Evolutionary conservation across 2,888 invertebrate genomes (phyloP), one percentile per base, ranked within the genome.

Genomic region (Philopedon plagiatum): DNA sequence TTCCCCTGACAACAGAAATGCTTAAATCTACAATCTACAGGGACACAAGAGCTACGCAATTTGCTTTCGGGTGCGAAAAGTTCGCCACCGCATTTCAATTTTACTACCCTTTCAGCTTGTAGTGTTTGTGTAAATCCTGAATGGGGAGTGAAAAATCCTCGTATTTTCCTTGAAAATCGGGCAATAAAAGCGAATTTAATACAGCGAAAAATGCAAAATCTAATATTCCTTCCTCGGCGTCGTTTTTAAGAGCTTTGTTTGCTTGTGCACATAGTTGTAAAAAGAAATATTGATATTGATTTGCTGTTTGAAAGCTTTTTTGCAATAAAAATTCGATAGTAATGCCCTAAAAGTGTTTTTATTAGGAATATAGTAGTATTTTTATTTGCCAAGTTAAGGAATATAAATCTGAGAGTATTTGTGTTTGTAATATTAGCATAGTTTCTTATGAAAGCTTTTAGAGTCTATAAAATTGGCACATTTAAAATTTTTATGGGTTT

Each of bases 141-240:
- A 32, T 41, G 15, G 65, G 64, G 64, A 61, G 63, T 23, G 58
- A 57, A 46, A 65, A 73, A 69, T 65, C 57, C 65, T 44, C 63
- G 51, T 69, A 64, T 73, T 64, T 65, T 60, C 60, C 39, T 15
- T 29, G 60, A 60, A n/a, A 65, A 69, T 69, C 69, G 58, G 67
- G 61, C 71, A 71, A 74, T 73, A 73, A 70, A 73, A 73, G 64
- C 63, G 65, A 62, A 67, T 68, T 46, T 63, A 71, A 73, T 73
- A 69, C 65, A 62, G 65, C 60, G 70, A 70, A 73, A 68, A 71
- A 74, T 67, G 74, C 67, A 73, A 74, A 74, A 74, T 74, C 67
- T 73, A 73, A 73, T 73, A 73, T 73, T 67, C 68, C 15, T 23
- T 34, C 37, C 49, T 34, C 64, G 57, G 57, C 71, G 61, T 39